phyloP scores from a whole-genome alignment of 2,888 invertebrate genomes.

The Callinectes sapidus region DNA sequence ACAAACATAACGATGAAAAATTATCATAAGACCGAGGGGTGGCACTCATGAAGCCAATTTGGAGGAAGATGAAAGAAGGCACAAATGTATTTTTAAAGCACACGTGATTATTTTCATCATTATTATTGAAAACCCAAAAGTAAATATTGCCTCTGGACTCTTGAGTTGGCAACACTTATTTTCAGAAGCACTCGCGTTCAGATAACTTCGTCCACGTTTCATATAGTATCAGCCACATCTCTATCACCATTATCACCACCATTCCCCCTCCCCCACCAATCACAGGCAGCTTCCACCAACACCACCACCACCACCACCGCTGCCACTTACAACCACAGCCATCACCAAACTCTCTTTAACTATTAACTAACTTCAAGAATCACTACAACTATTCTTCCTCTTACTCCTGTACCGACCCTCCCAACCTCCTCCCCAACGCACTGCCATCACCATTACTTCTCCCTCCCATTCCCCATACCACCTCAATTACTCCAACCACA shows the following conservation, averaged over 20 bases:
- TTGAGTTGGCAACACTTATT: conserved; percentile 17
- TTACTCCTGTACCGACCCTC: neutral
- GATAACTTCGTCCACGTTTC: neutral
- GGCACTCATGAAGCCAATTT: neutral
- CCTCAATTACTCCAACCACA: neutral
- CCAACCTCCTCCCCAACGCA: neutral
- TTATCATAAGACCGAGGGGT: neutral
- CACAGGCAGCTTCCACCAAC: neutral
- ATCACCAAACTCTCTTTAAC: neutral
- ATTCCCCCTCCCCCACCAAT: conserved; percentile 12
- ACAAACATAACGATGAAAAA: neutral
- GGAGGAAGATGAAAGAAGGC: neutral
- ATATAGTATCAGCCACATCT: neutral
- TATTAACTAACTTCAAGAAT: neutral
- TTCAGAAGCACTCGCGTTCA: neutral
- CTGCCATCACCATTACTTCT: neutral
- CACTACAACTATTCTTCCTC: neutral
- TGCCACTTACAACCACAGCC: neutral
- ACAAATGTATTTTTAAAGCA: neutral
- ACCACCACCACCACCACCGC: conserved; percentile 1
- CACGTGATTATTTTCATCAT: neutral
- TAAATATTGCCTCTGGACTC: neutral
- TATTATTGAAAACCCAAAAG: neutral
- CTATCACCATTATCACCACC: neutral
- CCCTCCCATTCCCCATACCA: neutral